These are phyloP conservation scores for Semaprochilodus insignis DNA, from an alignment of 2,797 vertebrate genomes.

Conservation along the genomic window DNA sequence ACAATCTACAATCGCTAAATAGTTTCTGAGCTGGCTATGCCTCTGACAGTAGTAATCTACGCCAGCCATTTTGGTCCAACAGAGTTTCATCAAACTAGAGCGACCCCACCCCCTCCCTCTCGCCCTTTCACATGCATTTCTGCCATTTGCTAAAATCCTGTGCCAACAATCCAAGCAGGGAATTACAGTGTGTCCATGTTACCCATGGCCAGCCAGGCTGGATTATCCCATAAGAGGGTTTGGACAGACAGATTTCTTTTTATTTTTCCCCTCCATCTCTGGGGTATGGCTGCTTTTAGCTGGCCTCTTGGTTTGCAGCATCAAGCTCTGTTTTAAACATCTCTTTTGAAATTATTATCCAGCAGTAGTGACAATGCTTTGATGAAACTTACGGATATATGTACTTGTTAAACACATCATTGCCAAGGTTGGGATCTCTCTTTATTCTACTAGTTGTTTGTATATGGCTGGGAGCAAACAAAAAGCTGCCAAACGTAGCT, in stretches of 20 bases:
- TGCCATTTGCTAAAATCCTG: constrained; percentile 47
- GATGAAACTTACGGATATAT: not conserved
- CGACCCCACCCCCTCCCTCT: not conserved
- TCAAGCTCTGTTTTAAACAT: constrained; percentile 2
- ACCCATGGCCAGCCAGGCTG: constrained; percentile 48
- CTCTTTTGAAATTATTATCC: not conserved
- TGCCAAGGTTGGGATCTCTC: not conserved
- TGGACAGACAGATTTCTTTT: constrained; percentile 52
- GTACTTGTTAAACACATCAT: too few relatives aligned
- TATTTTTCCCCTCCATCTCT: constrained; percentile 25
- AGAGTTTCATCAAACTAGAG: constrained; percentile 9
- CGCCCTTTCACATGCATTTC: constrained; percentile 2
- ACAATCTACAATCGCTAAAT: constrained; percentile 28
- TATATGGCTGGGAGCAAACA: not conserved
- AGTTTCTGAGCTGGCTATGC: constrained; percentile 8
- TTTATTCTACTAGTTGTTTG: not conserved
- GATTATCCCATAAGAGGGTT: constrained; percentile 63
- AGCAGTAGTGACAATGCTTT: not conserved
- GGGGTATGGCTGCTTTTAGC: constrained; percentile 20
- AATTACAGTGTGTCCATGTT: constrained; percentile 55
- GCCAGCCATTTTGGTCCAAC: not conserved
- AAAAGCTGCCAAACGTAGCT: not conserved
- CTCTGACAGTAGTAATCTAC: constrained; percentile 2
- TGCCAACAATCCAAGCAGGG: constrained; percentile 34
- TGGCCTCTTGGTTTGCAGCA: constrained; percentile 17